These are phyloP conservation scores for Scaptodrosophila lebanonensis DNA, from an alignment of 1,140 invertebrate genomes.

Conservation along the genomic window DNA sequence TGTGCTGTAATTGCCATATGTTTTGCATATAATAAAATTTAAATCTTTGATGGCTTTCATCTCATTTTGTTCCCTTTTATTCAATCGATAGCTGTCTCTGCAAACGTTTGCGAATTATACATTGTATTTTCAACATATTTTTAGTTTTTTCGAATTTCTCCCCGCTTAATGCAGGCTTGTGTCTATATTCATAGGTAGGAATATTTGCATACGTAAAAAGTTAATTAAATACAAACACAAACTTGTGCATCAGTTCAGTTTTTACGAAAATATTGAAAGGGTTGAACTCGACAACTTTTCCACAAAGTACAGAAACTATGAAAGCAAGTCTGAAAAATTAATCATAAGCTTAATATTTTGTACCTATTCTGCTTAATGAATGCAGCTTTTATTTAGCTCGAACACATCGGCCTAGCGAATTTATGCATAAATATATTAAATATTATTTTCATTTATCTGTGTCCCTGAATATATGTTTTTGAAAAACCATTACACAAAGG, in stretches of 20 bases:
- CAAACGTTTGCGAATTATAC: neutral
- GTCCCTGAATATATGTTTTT: neutral
- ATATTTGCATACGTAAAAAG: constrained; percentile 17
- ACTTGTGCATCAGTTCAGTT: neutral
- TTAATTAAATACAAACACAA: constrained; percentile 40
- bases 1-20: neutral
- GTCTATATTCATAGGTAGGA: neutral
- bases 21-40: constrained; percentile 32
- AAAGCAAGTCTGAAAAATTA: too few relatives aligned
- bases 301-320: too few relatives aligned
- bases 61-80: constrained; percentile 8
- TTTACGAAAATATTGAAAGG: neutral
- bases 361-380: too few relatives aligned
- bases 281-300: constrained; percentile 1
- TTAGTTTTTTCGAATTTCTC: constrained; percentile 7
- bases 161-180: neutral
- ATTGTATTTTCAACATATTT: constrained; percentile 28
- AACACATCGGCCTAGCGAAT: too few relatives aligned
- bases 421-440: too few relatives aligned
- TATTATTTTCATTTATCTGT: too few relatives aligned
- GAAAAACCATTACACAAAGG: neutral
- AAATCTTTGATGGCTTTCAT: too few relatives aligned
- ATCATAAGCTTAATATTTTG: too few relatives aligned
- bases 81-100: neutral
- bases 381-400: too few relatives aligned